phyloP scores from a whole-genome alignment of 1,140 invertebrate species.

The Tyrophagus putrescentiae region DNA sequence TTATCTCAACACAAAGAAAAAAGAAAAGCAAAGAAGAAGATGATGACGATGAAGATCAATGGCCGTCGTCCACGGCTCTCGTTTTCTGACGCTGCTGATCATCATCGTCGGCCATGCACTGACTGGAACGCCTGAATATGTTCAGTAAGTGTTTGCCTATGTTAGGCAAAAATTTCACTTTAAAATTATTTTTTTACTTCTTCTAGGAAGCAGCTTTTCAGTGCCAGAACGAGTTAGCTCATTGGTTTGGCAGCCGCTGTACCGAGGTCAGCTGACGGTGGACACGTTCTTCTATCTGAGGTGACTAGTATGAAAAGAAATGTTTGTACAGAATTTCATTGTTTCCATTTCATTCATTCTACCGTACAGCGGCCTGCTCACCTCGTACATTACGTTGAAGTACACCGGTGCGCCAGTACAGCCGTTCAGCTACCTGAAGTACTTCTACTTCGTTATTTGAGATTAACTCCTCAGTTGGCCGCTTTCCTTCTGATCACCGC shows the following conservation, averaged over 20 bases:
- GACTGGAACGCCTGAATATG: neutral
- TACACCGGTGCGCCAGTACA: neutral
- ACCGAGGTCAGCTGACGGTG: neutral
- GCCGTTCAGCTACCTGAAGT: neutral
- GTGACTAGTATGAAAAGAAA: neutral
- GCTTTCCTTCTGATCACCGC: conserved; percentile 19
- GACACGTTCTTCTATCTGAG: conserved; percentile 9
- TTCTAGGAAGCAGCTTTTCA: neutral
- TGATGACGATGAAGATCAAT: neutral
- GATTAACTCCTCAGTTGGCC: conserved; percentile 14
- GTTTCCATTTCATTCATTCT: too few species aligned
- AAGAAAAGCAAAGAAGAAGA: neutral
- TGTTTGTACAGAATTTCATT: too few species aligned
- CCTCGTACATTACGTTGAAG: conserved; percentile 22
- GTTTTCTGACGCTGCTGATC: neutral
- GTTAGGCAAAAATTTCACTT: neutral
- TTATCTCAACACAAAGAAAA: neutral
- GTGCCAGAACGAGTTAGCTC: neutral
- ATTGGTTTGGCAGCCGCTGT: neutral
- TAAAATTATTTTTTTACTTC: neutral
- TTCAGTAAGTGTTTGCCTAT: conserved; percentile 15
- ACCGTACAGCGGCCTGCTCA: conserved; percentile 23
- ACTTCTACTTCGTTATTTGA: neutral
- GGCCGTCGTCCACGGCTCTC: conserved; percentile 11
- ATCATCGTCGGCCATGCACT: conserved; percentile 18